A percentile compares a stretch with the other conserved stretches of the same genome.
Evolutionary conservation across 1,140 invertebrate genomes (phyloP).

Genomic region (Monochamus saltuarius): DNA sequence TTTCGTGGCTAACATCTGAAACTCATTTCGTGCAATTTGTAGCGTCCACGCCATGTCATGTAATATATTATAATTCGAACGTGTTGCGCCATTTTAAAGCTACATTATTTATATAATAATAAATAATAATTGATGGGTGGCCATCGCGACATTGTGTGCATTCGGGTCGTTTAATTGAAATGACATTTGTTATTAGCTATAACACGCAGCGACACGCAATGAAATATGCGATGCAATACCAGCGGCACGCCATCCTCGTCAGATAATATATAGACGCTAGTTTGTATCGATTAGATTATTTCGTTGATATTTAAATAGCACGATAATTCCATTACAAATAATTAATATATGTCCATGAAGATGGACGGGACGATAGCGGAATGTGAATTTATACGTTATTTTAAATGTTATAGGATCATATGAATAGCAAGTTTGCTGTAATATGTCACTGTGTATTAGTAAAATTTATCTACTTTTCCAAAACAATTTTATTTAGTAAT

Average conservation of each 20-base stretch:
- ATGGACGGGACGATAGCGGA: too few relatives aligned
- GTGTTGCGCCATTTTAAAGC: too few relatives aligned
- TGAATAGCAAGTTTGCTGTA: too few relatives aligned
- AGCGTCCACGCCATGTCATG: neutral
- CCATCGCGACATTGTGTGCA: conserved; percentile 18
- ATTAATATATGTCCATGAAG: too few relatives aligned
- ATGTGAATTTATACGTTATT: too few relatives aligned
- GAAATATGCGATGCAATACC: conserved; percentile 28
- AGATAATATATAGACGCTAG: conserved; percentile 5
- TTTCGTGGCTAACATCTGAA: too few relatives aligned
- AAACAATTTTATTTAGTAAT: too few relatives aligned
- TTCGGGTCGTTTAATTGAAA: conserved; percentile 30
- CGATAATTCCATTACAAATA: neutral
- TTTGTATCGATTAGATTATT: conserved; percentile 8
- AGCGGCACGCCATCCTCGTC: conserved; percentile 3
- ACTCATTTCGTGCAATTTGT: too few relatives aligned
- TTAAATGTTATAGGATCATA: too few relatives aligned
- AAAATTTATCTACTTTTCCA: too few relatives aligned
- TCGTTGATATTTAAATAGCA: neutral
- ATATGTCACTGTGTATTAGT: too few relatives aligned
- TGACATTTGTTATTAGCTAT: conserved; percentile 31
- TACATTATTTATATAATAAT: neutral
- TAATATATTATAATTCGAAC: too few relatives aligned
- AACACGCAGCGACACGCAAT: conserved; percentile 24
- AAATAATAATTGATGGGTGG: conserved; percentile 13